Evolutionary conservation across 2,797 vertebrate genomes (phyloP).

Genomic region (Bovichtus variegatus): DNA sequence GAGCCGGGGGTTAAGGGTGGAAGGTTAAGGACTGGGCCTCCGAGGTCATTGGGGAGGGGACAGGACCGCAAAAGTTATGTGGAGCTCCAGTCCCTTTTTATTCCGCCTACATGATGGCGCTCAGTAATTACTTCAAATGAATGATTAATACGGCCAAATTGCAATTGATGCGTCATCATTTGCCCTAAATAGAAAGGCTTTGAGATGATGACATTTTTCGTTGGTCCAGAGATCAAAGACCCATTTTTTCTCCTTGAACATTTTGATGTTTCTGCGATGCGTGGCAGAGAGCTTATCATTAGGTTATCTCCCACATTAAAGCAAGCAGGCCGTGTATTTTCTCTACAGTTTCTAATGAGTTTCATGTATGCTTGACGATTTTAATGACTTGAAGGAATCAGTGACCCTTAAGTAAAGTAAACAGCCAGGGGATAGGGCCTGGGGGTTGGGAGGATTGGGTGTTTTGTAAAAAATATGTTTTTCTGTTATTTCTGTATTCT

Average conservation of each 20-base stretch:
- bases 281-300: conserved; percentile 70
- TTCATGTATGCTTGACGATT: conserved; percentile 74
- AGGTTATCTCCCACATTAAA: conserved; percentile 68
- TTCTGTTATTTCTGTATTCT: not conserved
- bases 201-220: conserved; percentile 72
- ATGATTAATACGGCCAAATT: conserved; percentile 57
- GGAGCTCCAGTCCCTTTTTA: conserved; percentile 55
- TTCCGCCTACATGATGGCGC: conserved; percentile 65
- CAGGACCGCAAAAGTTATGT: conserved; percentile 44
- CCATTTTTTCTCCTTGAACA: conserved; percentile 52
- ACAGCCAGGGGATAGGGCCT: conserved; percentile 48
- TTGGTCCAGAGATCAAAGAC: conserved; percentile 74
- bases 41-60: conserved; percentile 60
- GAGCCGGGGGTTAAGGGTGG: conserved; percentile 67
- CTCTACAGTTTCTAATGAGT: conserved; percentile 73
- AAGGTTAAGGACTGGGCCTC: conserved; percentile 77
- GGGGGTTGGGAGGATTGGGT: conserved; percentile 3
- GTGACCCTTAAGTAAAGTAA: conserved; percentile 74
- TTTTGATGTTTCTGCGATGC: conserved; percentile 57
- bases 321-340: conserved; percentile 61
- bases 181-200: conserved; percentile 56
- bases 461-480: conserved; percentile 1
- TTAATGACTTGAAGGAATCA: conserved; percentile 80
- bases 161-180: conserved; percentile 62
- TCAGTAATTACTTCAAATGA: conserved; percentile 70